Evolutionary conservation across 2,888 invertebrate species (phyloP), one percentile per base, ranked within the genome.

Genomic region (Drosophila borealis): DNA sequence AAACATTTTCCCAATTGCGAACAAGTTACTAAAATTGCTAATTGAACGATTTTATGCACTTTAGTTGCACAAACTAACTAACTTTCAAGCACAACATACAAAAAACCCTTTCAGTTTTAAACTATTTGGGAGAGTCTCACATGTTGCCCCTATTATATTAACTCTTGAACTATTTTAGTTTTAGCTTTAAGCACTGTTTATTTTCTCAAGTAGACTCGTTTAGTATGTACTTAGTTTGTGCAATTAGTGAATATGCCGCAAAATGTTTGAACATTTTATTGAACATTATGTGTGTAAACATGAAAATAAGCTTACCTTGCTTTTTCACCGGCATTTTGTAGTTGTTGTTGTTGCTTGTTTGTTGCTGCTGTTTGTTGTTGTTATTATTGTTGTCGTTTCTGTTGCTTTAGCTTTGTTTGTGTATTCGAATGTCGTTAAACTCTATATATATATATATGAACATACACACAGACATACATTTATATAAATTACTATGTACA

Each of bases 291-390:
- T 39, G 33, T 45, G 39, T 33, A 46, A 51, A 36, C 13, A 50
- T 36, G 25, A 45, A 53, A 41, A 42, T n/a, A n/a, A 5, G 70
- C 78, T 80, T 78, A 84, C 84, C 84, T 87, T 84, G 84, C 77
- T 84, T 84, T 79, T 84, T 84, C 62, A 84, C 84, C 74, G 84
- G 84, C 84, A 84, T 84, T 74, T 74, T 87, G 69, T 76, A 55
- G 55, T 66, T 78, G 36, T 60, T 74, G 29, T 29, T 29, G 29
- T 2, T 25, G 5, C 25, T 25, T 25, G 25, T 25, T 25, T 5
- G 25, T 44, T 44, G 5, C 50, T 14, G 6, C 8, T 29, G 2
- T 29, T 50, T 44, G 6, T 33, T 62, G 6, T 34, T 50, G 11
- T 39, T 63, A 11, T 49, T 65, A 33, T 59, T 63, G 8, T 44